A percentile compares a stretch with the other conserved stretches of the same genome.
These are phyloP conservation scores for Alces alces DNA, from an alignment of 2,113 vertebrate genomes.

Conservation along the genomic window DNA sequence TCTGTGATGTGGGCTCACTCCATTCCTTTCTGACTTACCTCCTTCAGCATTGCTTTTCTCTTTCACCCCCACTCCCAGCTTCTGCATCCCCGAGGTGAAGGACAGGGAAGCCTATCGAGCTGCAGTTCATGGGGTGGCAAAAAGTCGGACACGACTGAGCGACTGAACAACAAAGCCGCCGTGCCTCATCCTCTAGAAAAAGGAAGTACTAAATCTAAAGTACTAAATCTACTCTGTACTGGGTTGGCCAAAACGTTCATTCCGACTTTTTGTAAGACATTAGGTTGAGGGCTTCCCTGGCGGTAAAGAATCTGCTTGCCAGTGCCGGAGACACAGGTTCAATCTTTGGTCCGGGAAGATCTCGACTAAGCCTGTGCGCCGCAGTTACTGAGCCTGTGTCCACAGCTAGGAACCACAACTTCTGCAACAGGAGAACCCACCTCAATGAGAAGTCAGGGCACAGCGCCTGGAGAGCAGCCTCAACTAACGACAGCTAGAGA, in stretches of 20 bases:
- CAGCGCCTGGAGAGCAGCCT: neutral
- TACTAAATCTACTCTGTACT: neutral
- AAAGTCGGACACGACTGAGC: neutral
- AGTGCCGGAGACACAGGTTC: neutral
- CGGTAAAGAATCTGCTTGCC: neutral
- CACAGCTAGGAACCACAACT: neutral
- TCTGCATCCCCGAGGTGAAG: neutral
- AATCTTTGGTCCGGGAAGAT: neutral
- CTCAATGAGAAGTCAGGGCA: neutral
- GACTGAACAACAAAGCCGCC: neutral
- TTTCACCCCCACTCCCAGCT: neutral
- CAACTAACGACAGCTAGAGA: neutral
- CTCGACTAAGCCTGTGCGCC: neutral
- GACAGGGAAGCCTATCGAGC: neutral
- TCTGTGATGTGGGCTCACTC: neutral
- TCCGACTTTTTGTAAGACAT: accelerated
- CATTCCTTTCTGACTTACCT: neutral
- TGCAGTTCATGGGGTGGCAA: neutral
- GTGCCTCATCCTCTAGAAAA: neutral
- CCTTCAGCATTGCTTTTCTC: neutral
- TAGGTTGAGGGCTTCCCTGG: neutral
- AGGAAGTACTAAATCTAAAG: neutral
- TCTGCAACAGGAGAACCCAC: neutral
- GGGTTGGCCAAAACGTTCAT: neutral
- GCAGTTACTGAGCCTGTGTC: neutral